Percentiles rank a stretch among this genome's conserved stretches.
Evolutionary conservation across 2,113 vertebrate genomes (phyloP).

Genomic region (Hemicordylus capensis): DNA sequence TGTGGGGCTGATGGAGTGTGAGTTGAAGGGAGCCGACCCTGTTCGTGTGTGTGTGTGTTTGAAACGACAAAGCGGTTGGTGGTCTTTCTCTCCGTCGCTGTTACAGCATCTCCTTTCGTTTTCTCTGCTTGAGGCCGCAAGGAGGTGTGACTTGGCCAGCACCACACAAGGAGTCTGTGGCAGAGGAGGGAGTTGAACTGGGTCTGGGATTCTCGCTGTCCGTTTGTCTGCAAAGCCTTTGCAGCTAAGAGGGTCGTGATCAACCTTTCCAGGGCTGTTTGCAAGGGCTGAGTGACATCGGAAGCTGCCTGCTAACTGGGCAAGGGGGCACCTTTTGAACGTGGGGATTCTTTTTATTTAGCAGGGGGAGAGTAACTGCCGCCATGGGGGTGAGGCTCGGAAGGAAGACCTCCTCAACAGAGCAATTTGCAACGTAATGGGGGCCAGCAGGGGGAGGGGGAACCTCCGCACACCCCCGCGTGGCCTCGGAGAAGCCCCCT

Average conservation of each 20-base stretch:
- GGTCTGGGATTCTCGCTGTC: not conserved
- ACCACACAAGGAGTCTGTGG: not conserved
- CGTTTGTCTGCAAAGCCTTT: not conserved
- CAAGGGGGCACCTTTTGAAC: no score
- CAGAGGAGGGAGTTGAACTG: not conserved
- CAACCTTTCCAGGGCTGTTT: not conserved
- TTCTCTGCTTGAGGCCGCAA: not conserved
- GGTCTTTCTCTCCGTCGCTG: not conserved
- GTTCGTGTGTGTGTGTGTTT: not conserved
- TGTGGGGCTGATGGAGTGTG: rapidly evolving
- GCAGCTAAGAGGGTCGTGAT: not conserved
- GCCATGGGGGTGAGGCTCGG: no score
- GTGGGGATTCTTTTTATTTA: no score
- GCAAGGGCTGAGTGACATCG: not conserved
- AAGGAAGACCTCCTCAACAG: no score
- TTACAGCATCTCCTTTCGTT: not conserved
- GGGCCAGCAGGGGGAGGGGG: no score
- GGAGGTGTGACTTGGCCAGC: not conserved
- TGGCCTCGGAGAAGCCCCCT: no score
- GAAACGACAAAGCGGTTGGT: not conserved
- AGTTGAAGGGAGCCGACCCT: not conserved
- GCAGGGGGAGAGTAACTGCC: no score
- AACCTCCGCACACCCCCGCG: no score
- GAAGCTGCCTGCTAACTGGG: no score
- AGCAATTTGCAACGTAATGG: no score